Conservation (phyloP, 37 sponge, comb jelly and placozoan genomes). For the Cliona cf. orientalis region DNA sequence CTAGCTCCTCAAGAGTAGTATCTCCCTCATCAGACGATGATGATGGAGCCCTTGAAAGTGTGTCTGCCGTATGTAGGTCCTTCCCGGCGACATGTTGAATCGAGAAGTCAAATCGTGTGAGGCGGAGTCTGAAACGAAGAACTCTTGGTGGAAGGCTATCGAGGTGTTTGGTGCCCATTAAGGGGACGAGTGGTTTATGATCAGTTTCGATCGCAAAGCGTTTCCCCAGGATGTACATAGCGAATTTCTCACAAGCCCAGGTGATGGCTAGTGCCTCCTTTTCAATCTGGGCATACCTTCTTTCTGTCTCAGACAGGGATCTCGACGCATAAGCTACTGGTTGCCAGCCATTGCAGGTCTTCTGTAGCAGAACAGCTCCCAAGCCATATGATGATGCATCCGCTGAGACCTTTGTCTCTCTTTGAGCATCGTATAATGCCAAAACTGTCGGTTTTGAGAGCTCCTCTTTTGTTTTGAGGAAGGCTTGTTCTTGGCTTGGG, state of each 20-base stretch:
- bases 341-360: background rate
- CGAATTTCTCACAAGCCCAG: too few species aligned
- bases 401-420: background rate
- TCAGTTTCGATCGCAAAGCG: conserved; percentile 18
- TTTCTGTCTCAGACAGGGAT: conserved; percentile 10
- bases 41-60: conserved; percentile 26
- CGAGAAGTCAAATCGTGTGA: conserved; percentile 21
- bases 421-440: background rate
- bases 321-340: conserved; percentile 13
- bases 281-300: background rate
- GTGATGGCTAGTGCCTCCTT: too few species aligned
- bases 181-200: conserved; percentile 36
- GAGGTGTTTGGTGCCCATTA: conserved; percentile 26
- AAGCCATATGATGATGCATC: too few species aligned
- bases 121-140: conserved; percentile 13
- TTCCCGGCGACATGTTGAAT: conserved; percentile 31
- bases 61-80: too few species aligned
- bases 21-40: background rate
- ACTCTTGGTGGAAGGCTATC: conserved; percentile 37
- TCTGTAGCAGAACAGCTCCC: background rate
- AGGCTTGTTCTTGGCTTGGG: background rate
- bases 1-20: background rate
- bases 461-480: background rate
- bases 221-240: conserved; percentile 10
- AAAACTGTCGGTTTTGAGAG: background rate